A percentile compares a stretch with the other conserved stretches of the same genome.
These are phyloP conservation scores for Saccopteryx leptura DNA, from an alignment of 2,113 vertebrate genomes.

Conservation along the genomic window DNA sequence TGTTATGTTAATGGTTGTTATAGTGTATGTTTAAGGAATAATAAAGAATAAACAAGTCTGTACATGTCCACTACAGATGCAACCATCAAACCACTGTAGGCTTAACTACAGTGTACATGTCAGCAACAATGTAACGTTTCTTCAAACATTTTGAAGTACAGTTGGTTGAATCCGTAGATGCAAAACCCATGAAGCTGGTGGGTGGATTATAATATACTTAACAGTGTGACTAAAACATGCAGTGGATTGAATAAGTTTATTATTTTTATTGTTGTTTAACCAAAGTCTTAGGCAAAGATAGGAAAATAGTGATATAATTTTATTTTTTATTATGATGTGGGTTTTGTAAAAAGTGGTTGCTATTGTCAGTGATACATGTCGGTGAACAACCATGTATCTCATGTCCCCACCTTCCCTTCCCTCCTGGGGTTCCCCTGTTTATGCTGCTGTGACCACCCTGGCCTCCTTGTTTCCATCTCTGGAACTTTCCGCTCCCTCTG, in stretches of 20 bases:
- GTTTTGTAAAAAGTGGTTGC: not conserved
- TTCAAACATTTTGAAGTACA: not conserved
- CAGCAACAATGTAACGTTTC: not conserved
- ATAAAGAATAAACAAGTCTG: not conserved
- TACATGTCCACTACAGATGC: not conserved
- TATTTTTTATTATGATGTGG: not conserved
- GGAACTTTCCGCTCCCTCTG: not conserved
- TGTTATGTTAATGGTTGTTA: not conserved
- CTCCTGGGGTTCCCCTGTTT: not conserved
- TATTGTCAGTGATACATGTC: not conserved
- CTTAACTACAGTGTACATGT: not conserved
- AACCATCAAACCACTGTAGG: not conserved
- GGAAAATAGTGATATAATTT: not conserved
- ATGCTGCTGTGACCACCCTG: not conserved
- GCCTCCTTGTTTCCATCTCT: not conserved
- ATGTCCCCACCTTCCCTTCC: too few relatives aligned
- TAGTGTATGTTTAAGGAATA: not conserved
- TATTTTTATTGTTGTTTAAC: not conserved
- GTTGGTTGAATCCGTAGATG: not conserved
- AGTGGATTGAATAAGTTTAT: not conserved
- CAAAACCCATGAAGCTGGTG: not conserved
- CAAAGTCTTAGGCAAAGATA: not conserved
- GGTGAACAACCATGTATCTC: rapidly evolving
- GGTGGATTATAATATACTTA: not conserved
- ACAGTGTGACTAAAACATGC: not conserved